Conservation (phyloP, 1,140 invertebrate genomes). For the Heliothis subflexa region DNA sequence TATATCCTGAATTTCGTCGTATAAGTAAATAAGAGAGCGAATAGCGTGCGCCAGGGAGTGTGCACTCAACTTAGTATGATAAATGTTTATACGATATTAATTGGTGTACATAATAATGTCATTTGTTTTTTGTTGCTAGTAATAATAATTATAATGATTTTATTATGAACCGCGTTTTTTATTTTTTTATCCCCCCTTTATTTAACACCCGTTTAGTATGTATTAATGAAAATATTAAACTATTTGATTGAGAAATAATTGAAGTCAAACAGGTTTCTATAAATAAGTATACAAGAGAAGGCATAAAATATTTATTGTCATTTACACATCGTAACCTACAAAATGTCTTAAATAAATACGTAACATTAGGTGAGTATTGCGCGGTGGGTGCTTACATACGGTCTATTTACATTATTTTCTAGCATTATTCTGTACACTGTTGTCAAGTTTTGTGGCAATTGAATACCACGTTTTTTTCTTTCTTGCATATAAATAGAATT, state of each 20-base stretch:
- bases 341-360: slow-evolving; percentile 38
- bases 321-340: slow-evolving; percentile 2
- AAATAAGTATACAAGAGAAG: neutral
- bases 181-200: neutral
- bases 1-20: no score
- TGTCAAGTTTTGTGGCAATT: slow-evolving; percentile 2
- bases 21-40: no score
- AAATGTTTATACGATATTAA: slow-evolving; percentile 51
- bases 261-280: neutral
- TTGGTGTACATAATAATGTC: slow-evolving; percentile 67
- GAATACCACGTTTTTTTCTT: no score
- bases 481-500: no score
- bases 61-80: slow-evolving; percentile 35
- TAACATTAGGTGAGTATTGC: slow-evolving; percentile 66
- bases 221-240: no score
- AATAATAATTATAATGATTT: slow-evolving; percentile 60
- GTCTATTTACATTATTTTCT: slow-evolving; percentile 37
- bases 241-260: no score
- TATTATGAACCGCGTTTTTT: slow-evolving; percentile 53
- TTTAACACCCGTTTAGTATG: no score
- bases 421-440: neutral
- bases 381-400: slow-evolving; percentile 60
- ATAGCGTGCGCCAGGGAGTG: slow-evolving; percentile 4
- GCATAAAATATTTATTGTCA: slow-evolving; percentile 41
- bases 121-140: slow-evolving; percentile 65